phyloP scores from a whole-genome alignment of 2,113 vertebrate species.

The Mesoclemmys tuberculata region DNA sequence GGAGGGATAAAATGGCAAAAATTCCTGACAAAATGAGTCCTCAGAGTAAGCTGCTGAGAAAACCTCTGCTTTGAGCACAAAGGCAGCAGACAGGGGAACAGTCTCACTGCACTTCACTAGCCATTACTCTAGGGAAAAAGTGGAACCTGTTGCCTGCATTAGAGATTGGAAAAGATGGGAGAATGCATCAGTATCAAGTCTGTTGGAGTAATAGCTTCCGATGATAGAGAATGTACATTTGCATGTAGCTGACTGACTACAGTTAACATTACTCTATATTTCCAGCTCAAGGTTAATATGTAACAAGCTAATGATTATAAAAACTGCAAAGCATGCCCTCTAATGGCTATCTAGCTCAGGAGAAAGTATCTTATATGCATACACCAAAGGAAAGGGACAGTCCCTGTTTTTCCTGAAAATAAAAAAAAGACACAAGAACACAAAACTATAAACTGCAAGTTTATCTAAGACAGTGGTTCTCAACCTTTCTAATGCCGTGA shows the following conservation, averaged over 20 bases:
- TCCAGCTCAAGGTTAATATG: neutral
- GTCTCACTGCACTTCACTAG: rapidly evolving
- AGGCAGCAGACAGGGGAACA: rapidly evolving
- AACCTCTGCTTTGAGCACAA: neutral
- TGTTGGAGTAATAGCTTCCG: neutral
- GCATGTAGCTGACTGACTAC: rapidly evolving
- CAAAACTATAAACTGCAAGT: rapidly evolving
- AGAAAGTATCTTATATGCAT: neutral
- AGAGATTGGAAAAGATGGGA: neutral
- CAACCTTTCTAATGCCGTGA: too few species aligned
- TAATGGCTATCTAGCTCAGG: neutral
- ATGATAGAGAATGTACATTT: rapidly evolving
- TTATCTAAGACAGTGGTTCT: neutral
- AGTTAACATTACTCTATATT: rapidly evolving
- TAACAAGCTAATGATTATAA: neutral
- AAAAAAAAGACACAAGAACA: neutral
- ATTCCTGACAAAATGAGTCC: neutral
- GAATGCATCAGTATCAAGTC: neutral
- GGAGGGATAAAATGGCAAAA: neutral
- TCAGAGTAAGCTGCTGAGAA: neutral
- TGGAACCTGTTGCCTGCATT: neutral
- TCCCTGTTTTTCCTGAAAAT: neutral
- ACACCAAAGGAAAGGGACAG: neutral
- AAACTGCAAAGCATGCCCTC: neutral
- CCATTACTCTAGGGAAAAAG: neutral